Evolutionary conservation across 2,113 vertebrate species (phyloP).

Genomic region (Gadus macrocephalus): DNA sequence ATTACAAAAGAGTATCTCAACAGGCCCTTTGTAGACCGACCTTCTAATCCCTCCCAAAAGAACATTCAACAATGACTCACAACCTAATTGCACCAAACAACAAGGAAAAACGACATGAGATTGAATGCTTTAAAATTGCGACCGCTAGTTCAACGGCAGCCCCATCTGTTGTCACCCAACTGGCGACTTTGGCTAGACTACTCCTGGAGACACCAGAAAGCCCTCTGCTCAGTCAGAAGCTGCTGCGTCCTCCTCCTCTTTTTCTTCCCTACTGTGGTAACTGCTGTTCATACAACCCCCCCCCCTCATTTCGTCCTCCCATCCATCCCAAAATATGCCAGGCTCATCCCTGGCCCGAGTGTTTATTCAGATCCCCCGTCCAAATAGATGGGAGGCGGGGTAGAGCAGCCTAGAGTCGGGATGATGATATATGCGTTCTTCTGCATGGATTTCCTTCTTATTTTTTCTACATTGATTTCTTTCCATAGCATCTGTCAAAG

Average conservation of each 20-base stretch:
- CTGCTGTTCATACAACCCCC: background rate
- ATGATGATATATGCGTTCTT: background rate
- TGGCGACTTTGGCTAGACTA: slow-evolving; percentile 12
- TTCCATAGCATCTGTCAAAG: slow-evolving; percentile 4
- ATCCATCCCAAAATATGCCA: slow-evolving; percentile 25
- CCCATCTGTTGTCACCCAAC: too few relatives aligned
- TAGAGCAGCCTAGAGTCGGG: background rate
- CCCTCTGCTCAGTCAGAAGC: slow-evolving; percentile 26
- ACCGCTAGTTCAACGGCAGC: too few relatives aligned
- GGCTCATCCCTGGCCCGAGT: slow-evolving; percentile 21
- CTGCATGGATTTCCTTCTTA: background rate
- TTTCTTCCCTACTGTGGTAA: background rate
- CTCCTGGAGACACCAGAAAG: slow-evolving; percentile 15
- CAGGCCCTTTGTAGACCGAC: too few relatives aligned
- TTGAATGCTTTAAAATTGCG: too few relatives aligned
- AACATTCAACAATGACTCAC: too few relatives aligned
- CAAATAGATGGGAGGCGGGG: background rate
- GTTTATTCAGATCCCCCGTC: slow-evolving; percentile 26
- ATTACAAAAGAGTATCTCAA: too few relatives aligned
- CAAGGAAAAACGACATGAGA: too few relatives aligned
- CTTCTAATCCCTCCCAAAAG: too few relatives aligned
- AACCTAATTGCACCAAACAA: too few relatives aligned
- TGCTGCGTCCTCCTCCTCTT: slow-evolving; percentile 1
- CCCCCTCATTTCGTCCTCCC: too few relatives aligned
- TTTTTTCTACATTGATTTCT: background rate